A percentile compares a stretch with the other conserved stretches of the same genome.
These are phyloP conservation scores for Calephelis perditalis DNA, from an alignment of 2,888 invertebrate species.

Conservation along the genomic window DNA sequence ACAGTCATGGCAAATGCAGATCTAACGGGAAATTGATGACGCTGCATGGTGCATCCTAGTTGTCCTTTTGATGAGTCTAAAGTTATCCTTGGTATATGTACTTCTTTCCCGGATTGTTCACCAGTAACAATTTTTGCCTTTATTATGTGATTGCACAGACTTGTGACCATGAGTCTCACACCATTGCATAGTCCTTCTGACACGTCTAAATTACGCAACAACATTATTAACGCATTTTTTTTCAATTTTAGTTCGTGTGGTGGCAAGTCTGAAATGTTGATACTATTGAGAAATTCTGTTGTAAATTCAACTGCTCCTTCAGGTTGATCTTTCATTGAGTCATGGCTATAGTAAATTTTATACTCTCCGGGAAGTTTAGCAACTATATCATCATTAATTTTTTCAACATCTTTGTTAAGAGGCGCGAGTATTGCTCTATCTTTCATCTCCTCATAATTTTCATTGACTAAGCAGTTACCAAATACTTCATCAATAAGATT, in stretches of 20 bases:
- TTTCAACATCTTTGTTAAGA: constrained; percentile 25
- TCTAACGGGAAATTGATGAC: constrained; percentile 28
- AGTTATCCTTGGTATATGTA: constrained; percentile 23
- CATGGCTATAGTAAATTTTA: constrained; percentile 25
- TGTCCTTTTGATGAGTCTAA: constrained; percentile 24
- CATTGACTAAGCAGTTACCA: constrained; percentile 24
- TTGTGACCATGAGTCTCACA: constrained; percentile 27
- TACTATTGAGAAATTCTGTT: constrained; percentile 26
- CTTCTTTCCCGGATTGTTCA: constrained; percentile 19
- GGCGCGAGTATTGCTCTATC: constrained; percentile 27
- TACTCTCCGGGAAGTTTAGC: constrained; percentile 26
- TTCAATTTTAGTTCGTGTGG: constrained; percentile 24
- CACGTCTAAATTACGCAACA: constrained; percentile 30
- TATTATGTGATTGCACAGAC: constrained; percentile 29
- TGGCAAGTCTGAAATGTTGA: constrained; percentile 26
- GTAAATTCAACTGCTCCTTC: constrained; percentile 25
- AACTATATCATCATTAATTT: constrained; percentile 27
- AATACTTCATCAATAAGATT: constrained; percentile 25
- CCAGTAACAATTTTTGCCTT: constrained; percentile 26
- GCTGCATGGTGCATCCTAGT: constrained; percentile 27
- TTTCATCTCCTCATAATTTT: constrained; percentile 26
- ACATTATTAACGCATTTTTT: constrained; percentile 26
- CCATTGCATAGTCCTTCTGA: constrained; percentile 28
- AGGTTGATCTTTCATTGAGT: constrained; percentile 26
- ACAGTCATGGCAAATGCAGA: constrained; percentile 27